Evolutionary conservation across 2,888 invertebrate species (phyloP), one percentile per base, ranked within the genome.

Genomic region (Choristoneura rosaceana): DNA sequence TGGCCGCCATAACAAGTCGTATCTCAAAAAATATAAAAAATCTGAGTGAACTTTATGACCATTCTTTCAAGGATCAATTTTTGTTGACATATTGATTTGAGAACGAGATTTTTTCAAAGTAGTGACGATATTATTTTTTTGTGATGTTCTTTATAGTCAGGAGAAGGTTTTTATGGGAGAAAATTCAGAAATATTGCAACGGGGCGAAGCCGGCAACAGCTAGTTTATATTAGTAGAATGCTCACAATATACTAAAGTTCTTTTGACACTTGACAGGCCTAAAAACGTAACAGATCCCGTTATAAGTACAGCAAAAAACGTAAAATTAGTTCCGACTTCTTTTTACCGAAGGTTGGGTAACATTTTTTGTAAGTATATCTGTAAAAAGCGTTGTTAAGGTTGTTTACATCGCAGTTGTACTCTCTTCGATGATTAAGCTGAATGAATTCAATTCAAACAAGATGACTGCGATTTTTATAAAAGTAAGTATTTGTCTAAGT

Each of bases 261-360:
- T 52, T 17, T 52, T 52, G 8, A 8, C 9, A 9, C 17, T 9
- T 9, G 2, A 10, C 55, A 17, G 25, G 25, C 25, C 9, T 63
- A n/a, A 12, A 45, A 62, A 45, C 43, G 7, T 45, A 25, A 25
- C 41, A 50, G n/a, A 15, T 55, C 52, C 69, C 52, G 62, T 52
- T 69, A 69, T 62, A 41, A 61, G 50, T 43, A 55, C 62, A 33
- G 60, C 34, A 58, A 38, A 41, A 59, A 60, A n/a, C n/a, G n/a
- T 15, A 25, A 10, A 52, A 70, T 70, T 58, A 45, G 69, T 47
- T 63, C 47, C 33, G 33, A 8, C 9, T n/a, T 3, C 41, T 63
- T 63, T 61, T 62, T 58, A 64, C 25, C n/a, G 59, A 59, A 70
- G 64, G 59, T 70, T 70, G 45, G 47, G 64, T 65, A 65, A 70